Evolutionary conservation across 2,888 invertebrate genomes (phyloP).

Genomic region (Microplitis manilae): DNA sequence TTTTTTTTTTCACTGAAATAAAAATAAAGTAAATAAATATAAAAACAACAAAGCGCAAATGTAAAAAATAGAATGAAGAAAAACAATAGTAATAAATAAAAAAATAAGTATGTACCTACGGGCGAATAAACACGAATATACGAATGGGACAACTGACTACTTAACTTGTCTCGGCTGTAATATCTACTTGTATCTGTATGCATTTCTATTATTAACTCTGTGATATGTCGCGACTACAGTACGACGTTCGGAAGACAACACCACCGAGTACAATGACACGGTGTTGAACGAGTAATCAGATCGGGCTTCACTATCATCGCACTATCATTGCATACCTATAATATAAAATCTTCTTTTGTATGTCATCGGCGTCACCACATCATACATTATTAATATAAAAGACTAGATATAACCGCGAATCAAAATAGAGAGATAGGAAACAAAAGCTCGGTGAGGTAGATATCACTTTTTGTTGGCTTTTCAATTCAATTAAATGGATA

Average conservation of each 20-base stretch:
- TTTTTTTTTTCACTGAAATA: neutral
- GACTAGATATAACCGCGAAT: neutral
- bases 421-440: neutral
- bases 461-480: neutral
- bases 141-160: neutral
- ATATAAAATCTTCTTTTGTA: slow-evolving; percentile 3
- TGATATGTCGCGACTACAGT: slow-evolving; percentile 15
- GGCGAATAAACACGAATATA: neutral
- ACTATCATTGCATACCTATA: slow-evolving; percentile 6
- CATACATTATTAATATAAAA: neutral
- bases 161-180: slow-evolving; percentile 1
- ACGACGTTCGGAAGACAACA: slow-evolving; percentile 25
- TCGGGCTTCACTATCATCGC: slow-evolving; percentile 17
- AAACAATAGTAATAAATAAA: neutral
- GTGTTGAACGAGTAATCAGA: slow-evolving; percentile 18
- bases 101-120: neutral
- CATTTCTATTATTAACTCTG: slow-evolving; percentile 20
- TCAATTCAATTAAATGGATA: slow-evolving; percentile 7
- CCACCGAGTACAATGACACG: slow-evolving; percentile 25
- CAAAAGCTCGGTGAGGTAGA: neutral
- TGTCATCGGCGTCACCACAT: neutral
- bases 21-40: neutral
- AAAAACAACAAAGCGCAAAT: neutral
- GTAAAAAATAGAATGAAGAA: neutral
- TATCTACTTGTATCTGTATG: slow-evolving; percentile 13